A percentile compares a stretch with the other conserved stretches of the same genome.
Conservation (phyloP, 1,140 invertebrate genomes). For the Chironomus striatipennis region DNA sequence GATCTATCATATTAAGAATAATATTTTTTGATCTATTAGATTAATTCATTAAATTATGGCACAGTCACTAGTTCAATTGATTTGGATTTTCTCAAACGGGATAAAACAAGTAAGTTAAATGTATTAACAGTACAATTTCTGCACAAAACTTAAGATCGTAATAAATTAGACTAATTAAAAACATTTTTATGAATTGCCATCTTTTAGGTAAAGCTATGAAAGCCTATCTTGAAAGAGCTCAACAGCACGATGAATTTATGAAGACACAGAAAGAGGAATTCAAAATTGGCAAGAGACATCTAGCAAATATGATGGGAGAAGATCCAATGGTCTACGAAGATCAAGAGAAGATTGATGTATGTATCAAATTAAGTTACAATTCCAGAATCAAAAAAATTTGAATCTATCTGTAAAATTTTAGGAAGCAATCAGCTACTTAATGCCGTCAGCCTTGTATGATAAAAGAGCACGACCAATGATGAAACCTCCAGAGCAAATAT, state of each 20-base stretch:
- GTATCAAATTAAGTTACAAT: slow-evolving; percentile 27
- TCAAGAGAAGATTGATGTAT: slow-evolving; percentile 79
- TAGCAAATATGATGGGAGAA: slow-evolving; percentile 98
- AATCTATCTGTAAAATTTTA: slow-evolving; percentile 41
- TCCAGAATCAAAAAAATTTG: not conserved
- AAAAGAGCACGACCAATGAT: slow-evolving; percentile 73
- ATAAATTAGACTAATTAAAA: too few relatives aligned
- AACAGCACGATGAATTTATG: slow-evolving; percentile 78
- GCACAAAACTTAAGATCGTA: too few relatives aligned
- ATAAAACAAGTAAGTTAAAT: slow-evolving; percentile 48
- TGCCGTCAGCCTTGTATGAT: slow-evolving; percentile 84
- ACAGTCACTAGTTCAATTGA: too few relatives aligned
- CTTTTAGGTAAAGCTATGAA: slow-evolving; percentile 65
- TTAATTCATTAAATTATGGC: too few relatives aligned
- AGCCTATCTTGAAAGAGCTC: slow-evolving; percentile 72
- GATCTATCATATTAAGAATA: too few relatives aligned
- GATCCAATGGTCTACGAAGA: slow-evolving; percentile 73
- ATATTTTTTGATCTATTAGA: too few relatives aligned
- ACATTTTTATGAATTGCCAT: too few relatives aligned
- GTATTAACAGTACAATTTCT: too few relatives aligned
- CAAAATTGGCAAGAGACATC: slow-evolving; percentile 84
- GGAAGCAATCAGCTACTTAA: slow-evolving; percentile 81
- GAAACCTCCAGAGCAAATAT: slow-evolving; percentile 76
- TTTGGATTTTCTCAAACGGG: slow-evolving; percentile 31
- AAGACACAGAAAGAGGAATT: slow-evolving; percentile 71